phyloP scores from a whole-genome alignment of 2,113 vertebrate genomes.

The Hydropotes inermis region DNA sequence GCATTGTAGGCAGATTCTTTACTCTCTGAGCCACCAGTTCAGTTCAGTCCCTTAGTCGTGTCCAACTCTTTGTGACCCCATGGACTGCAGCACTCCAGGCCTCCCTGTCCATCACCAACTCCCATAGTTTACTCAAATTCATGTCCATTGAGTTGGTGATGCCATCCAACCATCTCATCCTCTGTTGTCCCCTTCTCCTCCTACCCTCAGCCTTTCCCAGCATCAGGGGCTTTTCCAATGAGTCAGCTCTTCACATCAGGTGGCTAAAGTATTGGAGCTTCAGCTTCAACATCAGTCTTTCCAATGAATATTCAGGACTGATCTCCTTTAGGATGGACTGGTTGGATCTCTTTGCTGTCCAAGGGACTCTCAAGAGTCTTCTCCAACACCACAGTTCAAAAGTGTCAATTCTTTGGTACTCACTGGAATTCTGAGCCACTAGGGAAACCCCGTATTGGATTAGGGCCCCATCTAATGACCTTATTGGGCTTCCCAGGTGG shows the following conservation, averaged over 20 bases:
- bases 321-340: not conserved
- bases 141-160: fast-evolving
- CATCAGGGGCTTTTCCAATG: not conserved
- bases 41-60: not conserved
- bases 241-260: not conserved
- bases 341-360: not conserved
- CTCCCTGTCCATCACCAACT: not conserved
- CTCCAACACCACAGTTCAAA: no score
- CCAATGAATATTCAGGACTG: not conserved
- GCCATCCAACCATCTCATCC: not conserved
- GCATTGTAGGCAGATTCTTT: not conserved
- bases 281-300: not conserved
- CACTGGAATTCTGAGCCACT: no score
- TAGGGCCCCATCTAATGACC: not conserved
- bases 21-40: not conserved
- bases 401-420: no score
- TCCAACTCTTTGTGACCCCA: fast-evolving
- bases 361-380: no score
- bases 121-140: not conserved
- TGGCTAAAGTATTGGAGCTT: not conserved
- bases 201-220: not conserved
- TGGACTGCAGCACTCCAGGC: fast-evolving
- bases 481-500: not conserved
- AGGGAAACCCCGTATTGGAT: not conserved
- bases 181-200: fast-evolving